These are phyloP conservation scores for Sylvietta virens DNA, from an alignment of 2,113 vertebrate species.

Conservation along the genomic window DNA sequence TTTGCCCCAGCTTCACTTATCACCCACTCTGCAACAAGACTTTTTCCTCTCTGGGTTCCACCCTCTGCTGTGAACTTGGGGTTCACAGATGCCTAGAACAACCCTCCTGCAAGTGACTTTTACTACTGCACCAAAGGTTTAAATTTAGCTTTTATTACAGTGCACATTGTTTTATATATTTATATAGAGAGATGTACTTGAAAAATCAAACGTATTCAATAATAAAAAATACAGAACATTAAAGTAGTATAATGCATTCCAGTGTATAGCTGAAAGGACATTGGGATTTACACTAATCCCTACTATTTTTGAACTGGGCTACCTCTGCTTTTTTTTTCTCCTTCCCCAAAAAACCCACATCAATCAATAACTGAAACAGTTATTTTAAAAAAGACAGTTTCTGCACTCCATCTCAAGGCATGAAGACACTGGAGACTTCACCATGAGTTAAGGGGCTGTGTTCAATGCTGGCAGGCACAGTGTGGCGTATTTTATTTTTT, in stretches of 20 bases:
- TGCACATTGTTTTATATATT: slow-evolving; percentile 74
- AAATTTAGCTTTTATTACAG: slow-evolving; percentile 78
- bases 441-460: slow-evolving; percentile 45
- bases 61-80: background rate
- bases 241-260: slow-evolving; percentile 83
- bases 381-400: slow-evolving; percentile 47
- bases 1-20: background rate
- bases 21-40: background rate
- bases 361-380: slow-evolving; percentile 47
- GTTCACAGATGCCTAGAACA: background rate
- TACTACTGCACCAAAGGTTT: background rate
- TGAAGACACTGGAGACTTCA: slow-evolving; percentile 67
- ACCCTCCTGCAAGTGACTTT: background rate
- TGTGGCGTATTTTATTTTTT: slow-evolving; percentile 31
- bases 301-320: slow-evolving; percentile 56
- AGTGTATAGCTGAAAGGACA: slow-evolving; percentile 75
- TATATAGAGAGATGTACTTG: slow-evolving; percentile 78
- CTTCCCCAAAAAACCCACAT: slow-evolving; percentile 26
- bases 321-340: background rate
- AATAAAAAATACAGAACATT: slow-evolving; percentile 83
- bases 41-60: background rate
- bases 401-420: slow-evolving; percentile 59
- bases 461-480: slow-evolving; percentile 72
- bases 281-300: slow-evolving; percentile 62
- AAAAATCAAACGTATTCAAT: slow-evolving; percentile 83